phyloP scores from a whole-genome alignment of 2,888 invertebrate species.

The Aporophyla nigra region DNA sequence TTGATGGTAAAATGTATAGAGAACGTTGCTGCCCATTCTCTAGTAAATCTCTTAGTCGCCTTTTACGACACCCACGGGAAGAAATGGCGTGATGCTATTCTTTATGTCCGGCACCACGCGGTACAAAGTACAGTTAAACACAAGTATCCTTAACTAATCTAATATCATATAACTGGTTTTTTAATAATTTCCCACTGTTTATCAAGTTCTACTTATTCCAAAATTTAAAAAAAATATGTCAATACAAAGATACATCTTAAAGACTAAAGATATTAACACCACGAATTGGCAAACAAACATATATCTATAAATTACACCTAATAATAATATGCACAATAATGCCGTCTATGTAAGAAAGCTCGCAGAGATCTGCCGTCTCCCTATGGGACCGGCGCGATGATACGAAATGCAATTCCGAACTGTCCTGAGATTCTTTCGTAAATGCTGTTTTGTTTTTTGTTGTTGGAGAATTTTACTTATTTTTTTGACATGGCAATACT shows the following conservation, averaged over 20 bases:
- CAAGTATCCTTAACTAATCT: neutral
- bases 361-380: constrained; percentile 53
- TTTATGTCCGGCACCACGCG: too few species aligned
- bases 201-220: constrained; percentile 9
- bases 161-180: neutral
- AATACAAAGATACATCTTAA: constrained; percentile 30
- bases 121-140: too few species aligned
- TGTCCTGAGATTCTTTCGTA: constrained; percentile 55
- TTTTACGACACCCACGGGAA: too few species aligned
- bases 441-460: constrained; percentile 18
- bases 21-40: too few species aligned
- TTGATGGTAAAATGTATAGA: too few species aligned
- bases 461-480: constrained; percentile 34
- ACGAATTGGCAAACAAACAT: constrained; percentile 50
- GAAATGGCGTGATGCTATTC: too few species aligned
- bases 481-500: constrained; percentile 18
- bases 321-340: constrained; percentile 46
- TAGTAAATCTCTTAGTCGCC: too few species aligned
- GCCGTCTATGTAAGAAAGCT: constrained; percentile 42
- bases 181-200: too few species aligned
- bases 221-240: constrained; percentile 4
- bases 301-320: constrained; percentile 44
- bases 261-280: constrained; percentile 40
- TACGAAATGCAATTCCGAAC: constrained; percentile 43
- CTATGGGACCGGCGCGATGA: constrained; percentile 35